Evolutionary conservation across 2,888 invertebrate genomes (phyloP).

Genomic region (Trissoscelio sp.): DNA sequence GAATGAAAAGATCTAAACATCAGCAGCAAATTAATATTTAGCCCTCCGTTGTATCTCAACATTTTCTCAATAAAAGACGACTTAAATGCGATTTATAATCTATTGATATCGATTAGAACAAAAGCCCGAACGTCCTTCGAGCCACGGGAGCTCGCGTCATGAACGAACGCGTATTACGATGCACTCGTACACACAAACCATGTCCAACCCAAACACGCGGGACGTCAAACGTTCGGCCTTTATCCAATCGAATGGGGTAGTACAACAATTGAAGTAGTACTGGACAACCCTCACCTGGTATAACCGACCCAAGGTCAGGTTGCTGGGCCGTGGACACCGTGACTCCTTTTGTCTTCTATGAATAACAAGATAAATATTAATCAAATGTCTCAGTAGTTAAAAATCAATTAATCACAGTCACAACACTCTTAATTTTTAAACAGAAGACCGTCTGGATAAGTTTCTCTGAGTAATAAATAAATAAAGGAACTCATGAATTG

Average conservation of each 20-base stretch:
- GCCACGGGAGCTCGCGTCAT: constrained; percentile 22
- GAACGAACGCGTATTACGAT: constrained; percentile 53
- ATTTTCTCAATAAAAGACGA: constrained; percentile 11
- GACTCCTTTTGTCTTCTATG: constrained; percentile 59
- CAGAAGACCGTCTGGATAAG: too few relatives aligned
- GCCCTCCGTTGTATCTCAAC: neutral
- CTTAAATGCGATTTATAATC: constrained; percentile 11
- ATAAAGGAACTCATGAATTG: too few relatives aligned
- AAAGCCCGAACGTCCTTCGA: constrained; percentile 30
- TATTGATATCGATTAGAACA: constrained; percentile 46
- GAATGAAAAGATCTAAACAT: too few relatives aligned
- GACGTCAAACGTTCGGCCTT: constrained; percentile 16
- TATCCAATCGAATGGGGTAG: constrained; percentile 58
- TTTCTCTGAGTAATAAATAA: too few relatives aligned
- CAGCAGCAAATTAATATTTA: constrained; percentile 12
- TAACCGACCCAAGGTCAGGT: constrained; percentile 82
- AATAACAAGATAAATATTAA: constrained; percentile 29
- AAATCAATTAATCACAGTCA: constrained; percentile 6
- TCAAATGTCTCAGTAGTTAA: neutral
- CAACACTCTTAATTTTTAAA: neutral
- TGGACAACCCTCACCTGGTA: constrained; percentile 78
- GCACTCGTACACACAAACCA: constrained; percentile 21
- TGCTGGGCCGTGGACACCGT: constrained; percentile 78
- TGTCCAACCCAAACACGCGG: constrained; percentile 25
- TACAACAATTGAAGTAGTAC: constrained; percentile 34